Evolutionary conservation across 2,888 invertebrate genomes (phyloP).

Genomic region (Eulithis prunata): DNA sequence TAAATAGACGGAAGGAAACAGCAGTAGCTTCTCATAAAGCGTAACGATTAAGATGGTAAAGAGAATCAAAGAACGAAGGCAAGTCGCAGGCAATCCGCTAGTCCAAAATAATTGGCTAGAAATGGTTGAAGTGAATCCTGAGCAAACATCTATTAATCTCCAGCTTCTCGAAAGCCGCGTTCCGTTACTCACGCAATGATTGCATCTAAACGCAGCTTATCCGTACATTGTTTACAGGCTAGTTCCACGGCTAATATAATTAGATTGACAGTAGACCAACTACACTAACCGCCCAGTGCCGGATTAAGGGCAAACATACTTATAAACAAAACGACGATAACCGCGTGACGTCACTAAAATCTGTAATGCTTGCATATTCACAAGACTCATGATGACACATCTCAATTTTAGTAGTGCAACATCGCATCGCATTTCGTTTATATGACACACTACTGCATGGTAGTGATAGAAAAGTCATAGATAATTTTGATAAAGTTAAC

Average conservation of each 20-base stretch:
- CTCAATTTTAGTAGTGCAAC: no score
- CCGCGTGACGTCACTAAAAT: no score
- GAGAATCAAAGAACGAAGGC: background rate
- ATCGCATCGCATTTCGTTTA: no score
- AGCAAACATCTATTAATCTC: constrained; percentile 37
- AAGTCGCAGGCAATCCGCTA: constrained; percentile 1
- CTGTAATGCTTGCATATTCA: no score
- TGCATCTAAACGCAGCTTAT: constrained; percentile 37
- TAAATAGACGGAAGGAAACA: background rate
- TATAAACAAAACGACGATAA: no score
- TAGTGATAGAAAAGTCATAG: no score
- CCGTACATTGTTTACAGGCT: constrained; percentile 33
- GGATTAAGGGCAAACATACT: no score
- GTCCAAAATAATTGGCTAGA: constrained; percentile 33
- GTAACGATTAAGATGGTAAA: background rate
- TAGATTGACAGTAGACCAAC: constrained; percentile 13
- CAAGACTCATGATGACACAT: no score
- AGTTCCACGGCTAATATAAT: constrained; percentile 23
- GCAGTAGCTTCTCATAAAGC: no score
- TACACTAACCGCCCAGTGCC: background rate
- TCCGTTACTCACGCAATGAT: constrained; percentile 40
- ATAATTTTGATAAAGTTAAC: no score
- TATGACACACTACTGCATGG: no score
- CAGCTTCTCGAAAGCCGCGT: constrained; percentile 28
- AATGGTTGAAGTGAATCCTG: constrained; percentile 30